phyloP scores from a whole-genome alignment of 2,797 vertebrate genomes.

The Notoglanidium macrostoma region DNA sequence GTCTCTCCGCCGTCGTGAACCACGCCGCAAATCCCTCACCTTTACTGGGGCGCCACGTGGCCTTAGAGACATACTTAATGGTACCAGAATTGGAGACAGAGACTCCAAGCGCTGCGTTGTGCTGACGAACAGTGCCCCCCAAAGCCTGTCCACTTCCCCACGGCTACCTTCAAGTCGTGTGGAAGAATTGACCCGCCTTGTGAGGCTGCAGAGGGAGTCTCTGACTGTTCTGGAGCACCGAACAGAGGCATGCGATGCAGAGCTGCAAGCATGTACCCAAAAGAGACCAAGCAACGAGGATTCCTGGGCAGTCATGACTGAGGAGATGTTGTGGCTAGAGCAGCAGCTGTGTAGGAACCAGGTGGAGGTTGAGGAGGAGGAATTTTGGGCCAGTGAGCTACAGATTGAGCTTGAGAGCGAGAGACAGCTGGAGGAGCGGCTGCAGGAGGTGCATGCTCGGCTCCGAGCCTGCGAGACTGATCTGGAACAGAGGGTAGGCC shows the following conservation, averaged over 20 bases:
- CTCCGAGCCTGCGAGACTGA: conserved; percentile 84
- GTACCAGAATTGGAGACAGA: conserved; percentile 71
- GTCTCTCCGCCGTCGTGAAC: conserved; percentile 87
- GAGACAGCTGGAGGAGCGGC: conserved; percentile 90
- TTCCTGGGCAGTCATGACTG: conserved; percentile 71
- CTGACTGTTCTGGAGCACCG: conserved; percentile 86
- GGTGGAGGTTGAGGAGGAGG: conserved; percentile 95
- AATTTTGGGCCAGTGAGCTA: conserved; percentile 97
- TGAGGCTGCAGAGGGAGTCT: conserved; percentile 88
- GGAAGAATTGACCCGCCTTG: conserved; percentile 86
- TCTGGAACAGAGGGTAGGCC: conserved; percentile 82
- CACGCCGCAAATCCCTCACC: conserved; percentile 93
- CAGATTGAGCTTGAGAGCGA: conserved; percentile 96
- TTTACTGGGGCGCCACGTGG: conserved; percentile 92
- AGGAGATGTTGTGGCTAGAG: conserved; percentile 89
- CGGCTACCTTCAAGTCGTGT: conserved; percentile 77
- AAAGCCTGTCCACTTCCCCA: conserved; percentile 60
- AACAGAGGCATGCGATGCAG: conserved; percentile 82
- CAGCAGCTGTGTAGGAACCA: conserved; percentile 90
- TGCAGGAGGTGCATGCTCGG: conserved; percentile 85
- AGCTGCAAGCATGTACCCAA: conserved; percentile 85
- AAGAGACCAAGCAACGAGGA: conserved; percentile 67
- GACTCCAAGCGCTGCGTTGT: conserved; percentile 84
- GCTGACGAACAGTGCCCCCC: conserved; percentile 72
- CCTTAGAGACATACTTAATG: conserved; percentile 91